phyloP scores from a whole-genome alignment of 1,140 invertebrate species.

The Daktulosphaira vitifoliae region DNA sequence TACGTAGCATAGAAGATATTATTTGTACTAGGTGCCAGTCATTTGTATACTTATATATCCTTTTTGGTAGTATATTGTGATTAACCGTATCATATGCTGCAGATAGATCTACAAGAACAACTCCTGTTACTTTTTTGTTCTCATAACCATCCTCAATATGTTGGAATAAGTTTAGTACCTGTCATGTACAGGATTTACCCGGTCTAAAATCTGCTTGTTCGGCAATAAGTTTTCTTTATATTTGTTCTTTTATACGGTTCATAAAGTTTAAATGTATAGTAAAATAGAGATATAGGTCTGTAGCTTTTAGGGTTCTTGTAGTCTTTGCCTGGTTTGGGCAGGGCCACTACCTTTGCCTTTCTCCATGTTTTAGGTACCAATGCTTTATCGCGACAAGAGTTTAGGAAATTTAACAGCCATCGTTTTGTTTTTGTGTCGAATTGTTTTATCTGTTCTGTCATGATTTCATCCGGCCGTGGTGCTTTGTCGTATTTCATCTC shows the following conservation, averaged over 20 bases:
- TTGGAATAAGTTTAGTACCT: constrained; percentile 32
- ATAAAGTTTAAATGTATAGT: constrained; percentile 30
- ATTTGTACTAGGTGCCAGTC: constrained; percentile 12
- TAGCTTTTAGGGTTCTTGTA: not conserved
- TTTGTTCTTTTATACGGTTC: constrained; percentile 28
- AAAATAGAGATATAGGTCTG: constrained; percentile 18
- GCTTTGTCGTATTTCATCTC: not conserved
- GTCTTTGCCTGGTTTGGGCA: constrained; percentile 21
- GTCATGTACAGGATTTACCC: constrained; percentile 31
- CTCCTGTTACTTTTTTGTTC: constrained; percentile 30
- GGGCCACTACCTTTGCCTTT: constrained; percentile 27
- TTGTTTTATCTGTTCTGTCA: not conserved
- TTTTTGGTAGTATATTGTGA: constrained; percentile 27
- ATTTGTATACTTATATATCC: constrained; percentile 20
- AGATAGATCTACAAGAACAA: constrained; percentile 32
- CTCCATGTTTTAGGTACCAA: constrained; percentile 11
- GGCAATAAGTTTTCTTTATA: constrained; percentile 10
- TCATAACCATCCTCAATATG: constrained; percentile 35
- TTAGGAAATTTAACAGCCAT: not conserved
- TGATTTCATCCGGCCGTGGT: not conserved
- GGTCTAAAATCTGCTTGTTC: constrained; percentile 34
- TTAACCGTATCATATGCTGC: constrained; percentile 34
- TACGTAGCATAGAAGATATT: constrained; percentile 25
- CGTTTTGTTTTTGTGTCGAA: not conserved
- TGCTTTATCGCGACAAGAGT: not conserved